Evolutionary conservation across 1,140 invertebrate species (phyloP).

Genomic region (Lasaia peninsularis): DNA sequence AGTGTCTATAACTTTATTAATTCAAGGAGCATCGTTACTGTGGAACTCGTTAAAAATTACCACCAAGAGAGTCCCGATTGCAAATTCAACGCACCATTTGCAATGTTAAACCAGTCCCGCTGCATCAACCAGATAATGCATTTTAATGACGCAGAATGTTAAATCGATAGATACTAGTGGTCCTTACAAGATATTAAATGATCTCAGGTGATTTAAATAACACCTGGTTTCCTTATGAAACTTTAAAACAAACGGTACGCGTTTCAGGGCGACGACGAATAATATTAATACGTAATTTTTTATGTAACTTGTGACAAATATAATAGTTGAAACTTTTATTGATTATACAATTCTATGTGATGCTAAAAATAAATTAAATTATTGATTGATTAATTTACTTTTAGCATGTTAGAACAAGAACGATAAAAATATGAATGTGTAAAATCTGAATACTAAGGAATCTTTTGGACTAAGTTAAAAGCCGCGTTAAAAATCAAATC

Average conservation of each 20-base stretch:
- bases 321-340: too few relatives aligned
- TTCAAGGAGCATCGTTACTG: constrained; percentile 58
- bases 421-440: too few relatives aligned
- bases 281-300: background rate
- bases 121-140: constrained; percentile 68
- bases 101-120: constrained; percentile 67
- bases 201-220: constrained; percentile 39
- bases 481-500: background rate
- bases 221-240: constrained; percentile 43
- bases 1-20: constrained; percentile 48
- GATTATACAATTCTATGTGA: too few relatives aligned
- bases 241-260: constrained; percentile 24
- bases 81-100: constrained; percentile 67
- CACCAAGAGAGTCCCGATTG: constrained; percentile 58
- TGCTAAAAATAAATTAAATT: too few relatives aligned
- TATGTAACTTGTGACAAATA: background rate
- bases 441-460: background rate
- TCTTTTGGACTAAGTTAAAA: background rate
- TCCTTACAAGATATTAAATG: constrained; percentile 46
- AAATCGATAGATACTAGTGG: constrained; percentile 54
- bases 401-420: too few relatives aligned
- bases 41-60: constrained; percentile 72
- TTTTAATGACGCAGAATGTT: constrained; percentile 69
- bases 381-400: too few relatives aligned
- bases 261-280: constrained; percentile 5